Percentiles rank a stretch among this genome's conserved stretches.
Evolutionary conservation across 1,140 invertebrate species (phyloP).

Genomic region (Lutraria rhynchaena): DNA sequence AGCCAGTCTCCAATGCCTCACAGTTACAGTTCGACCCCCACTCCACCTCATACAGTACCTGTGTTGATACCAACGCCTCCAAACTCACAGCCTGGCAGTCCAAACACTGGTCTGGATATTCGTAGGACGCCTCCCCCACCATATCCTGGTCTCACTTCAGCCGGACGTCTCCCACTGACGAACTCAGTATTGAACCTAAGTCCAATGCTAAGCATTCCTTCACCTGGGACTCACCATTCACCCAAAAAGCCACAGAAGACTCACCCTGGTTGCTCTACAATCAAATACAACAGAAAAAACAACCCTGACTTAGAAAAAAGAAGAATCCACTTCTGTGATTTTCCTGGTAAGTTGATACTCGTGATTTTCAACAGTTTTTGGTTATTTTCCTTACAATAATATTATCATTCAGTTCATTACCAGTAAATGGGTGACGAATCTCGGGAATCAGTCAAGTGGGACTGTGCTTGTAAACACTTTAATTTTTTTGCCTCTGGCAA

Average conservation of each 20-base stretch:
- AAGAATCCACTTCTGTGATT: slow-evolving; percentile 97
- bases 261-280: slow-evolving; percentile 81
- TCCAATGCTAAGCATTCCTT: slow-evolving; percentile 60
- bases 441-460: too few relatives aligned
- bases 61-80: slow-evolving; percentile 78
- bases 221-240: slow-evolving; percentile 27
- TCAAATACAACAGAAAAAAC: slow-evolving; percentile 93
- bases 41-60: slow-evolving; percentile 72
- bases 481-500: too few relatives aligned
- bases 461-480: too few relatives aligned
- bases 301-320: slow-evolving; percentile 98
- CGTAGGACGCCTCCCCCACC: slow-evolving; percentile 78
- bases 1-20: slow-evolving; percentile 44
- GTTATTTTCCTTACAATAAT: too few relatives aligned
- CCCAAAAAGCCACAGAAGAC: slow-evolving; percentile 74
- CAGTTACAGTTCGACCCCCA: slow-evolving; percentile 51
- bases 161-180: slow-evolving; percentile 53
- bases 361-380: neutral
- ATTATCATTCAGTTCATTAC: too few relatives aligned
- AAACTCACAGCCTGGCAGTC: slow-evolving; percentile 78
- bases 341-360: slow-evolving; percentile 88
- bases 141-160: slow-evolving; percentile 71
- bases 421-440: too few relatives aligned
- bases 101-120: slow-evolving; percentile 69
- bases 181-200: slow-evolving; percentile 55